Conservation (phyloP, 2,888 invertebrate genomes). For the Dolomedes plantarius region DNA sequence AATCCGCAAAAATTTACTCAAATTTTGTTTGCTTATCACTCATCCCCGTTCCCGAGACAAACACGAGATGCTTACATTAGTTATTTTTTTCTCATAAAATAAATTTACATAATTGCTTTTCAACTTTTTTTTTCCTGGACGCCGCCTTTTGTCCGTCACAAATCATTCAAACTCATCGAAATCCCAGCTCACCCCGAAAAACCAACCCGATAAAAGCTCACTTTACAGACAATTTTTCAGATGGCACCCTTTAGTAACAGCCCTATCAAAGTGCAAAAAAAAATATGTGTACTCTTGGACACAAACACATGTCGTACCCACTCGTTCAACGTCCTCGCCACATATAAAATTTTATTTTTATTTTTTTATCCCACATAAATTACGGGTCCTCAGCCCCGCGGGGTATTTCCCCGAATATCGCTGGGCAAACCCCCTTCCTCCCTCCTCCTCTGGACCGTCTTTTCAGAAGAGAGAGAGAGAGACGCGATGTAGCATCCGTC, state of each 20-base stretch:
- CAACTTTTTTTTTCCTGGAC: no score
- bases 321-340: neutral
- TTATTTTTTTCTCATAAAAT: no score
- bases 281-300: neutral
- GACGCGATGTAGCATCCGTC: slow-evolving; percentile 25
- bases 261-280: neutral
- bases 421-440: neutral
- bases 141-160: no score
- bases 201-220: neutral
- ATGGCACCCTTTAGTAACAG: neutral
- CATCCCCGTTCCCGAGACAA: no score
- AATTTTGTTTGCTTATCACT: no score
- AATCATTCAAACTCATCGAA: no score
- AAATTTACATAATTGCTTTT: no score
- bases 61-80: no score
- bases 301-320: slow-evolving; percentile 4
- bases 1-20: no score
- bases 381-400: slow-evolving; percentile 31
- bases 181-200: no score
- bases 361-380: slow-evolving; percentile 22
- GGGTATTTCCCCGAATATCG: slow-evolving; percentile 55
- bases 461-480: slow-evolving; percentile 1
- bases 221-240: neutral
- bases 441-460: neutral
- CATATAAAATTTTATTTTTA: neutral